Conservation (phyloP, 2,888 invertebrate genomes). For the Pseudanteris insignis region DNA sequence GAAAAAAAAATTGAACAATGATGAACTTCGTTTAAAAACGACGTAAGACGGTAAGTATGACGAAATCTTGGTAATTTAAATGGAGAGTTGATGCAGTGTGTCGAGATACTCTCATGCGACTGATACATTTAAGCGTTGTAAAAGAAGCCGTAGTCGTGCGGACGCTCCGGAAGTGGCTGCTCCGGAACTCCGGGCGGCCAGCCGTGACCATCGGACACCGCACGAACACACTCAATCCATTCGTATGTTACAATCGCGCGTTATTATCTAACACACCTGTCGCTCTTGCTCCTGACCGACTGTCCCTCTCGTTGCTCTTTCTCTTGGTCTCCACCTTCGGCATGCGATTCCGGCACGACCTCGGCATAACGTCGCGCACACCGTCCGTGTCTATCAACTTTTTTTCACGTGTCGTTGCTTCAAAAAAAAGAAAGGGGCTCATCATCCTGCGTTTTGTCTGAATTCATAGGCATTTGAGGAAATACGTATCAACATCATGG, state of each 20-base stretch:
- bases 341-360: neutral
- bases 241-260: conserved; percentile 28
- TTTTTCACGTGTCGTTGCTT: too few relatives aligned
- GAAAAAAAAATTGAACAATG: neutral
- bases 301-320: conserved; percentile 32
- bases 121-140: conserved; percentile 41
- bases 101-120: conserved; percentile 31
- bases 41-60: too few relatives aligned
- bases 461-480: too few relatives aligned
- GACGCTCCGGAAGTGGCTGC: conserved; percentile 62
- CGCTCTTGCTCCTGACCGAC: conserved; percentile 18
- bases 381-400: neutral
- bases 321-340: conserved; percentile 38
- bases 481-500: too few relatives aligned
- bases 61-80: too few relatives aligned
- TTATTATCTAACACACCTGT: conserved; percentile 55
- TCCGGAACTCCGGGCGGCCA: conserved; percentile 65
- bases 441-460: too few relatives aligned
- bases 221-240: conserved; percentile 46
- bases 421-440: too few relatives aligned
- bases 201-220: conserved; percentile 61
- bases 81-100: conserved; percentile 34
- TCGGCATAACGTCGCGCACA: neutral
- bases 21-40: too few relatives aligned
- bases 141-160: conserved; percentile 58